A percentile compares a stretch with the other conserved stretches of the same genome.
These are phyloP conservation scores for Cenopis cana DNA, from an alignment of 2,888 invertebrate genomes.

Conservation along the genomic window DNA sequence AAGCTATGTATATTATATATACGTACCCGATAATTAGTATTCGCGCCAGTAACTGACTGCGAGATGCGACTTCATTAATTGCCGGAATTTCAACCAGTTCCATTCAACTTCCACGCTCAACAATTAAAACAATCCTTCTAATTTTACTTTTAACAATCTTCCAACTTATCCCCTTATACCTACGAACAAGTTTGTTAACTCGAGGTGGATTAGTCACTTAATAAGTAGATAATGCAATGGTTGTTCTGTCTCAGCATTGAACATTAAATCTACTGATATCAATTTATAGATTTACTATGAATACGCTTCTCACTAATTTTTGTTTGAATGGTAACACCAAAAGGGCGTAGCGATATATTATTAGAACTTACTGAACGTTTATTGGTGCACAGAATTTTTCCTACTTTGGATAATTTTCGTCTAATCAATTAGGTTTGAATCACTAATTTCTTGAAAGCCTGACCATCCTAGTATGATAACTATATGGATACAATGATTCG, in stretches of 20 bases:
- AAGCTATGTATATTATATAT: not conserved
- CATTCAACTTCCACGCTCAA: slow-evolving; percentile 62
- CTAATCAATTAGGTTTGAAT: too few species aligned
- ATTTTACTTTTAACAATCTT: slow-evolving; percentile 60
- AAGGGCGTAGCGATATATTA: too few species aligned
- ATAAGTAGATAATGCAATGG: slow-evolving; percentile 5
- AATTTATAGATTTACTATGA: not conserved
- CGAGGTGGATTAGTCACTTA: slow-evolving; percentile 16
- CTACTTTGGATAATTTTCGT: too few species aligned
- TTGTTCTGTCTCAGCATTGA: not conserved
- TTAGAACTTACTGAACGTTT: too few species aligned
- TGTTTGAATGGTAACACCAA: too few species aligned
- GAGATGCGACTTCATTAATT: slow-evolving; percentile 72
- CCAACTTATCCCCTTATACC: slow-evolving; percentile 45
- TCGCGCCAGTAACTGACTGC: slow-evolving; percentile 58
- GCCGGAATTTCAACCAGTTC: slow-evolving; percentile 67
- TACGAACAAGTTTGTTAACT: slow-evolving; percentile 27
- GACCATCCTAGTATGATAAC: too few species aligned
- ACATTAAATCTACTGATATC: not conserved
- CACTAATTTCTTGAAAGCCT: too few species aligned
- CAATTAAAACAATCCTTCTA: slow-evolving; percentile 65
- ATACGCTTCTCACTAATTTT: too few species aligned
- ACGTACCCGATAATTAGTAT: slow-evolving; percentile 67
- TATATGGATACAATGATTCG: too few species aligned
- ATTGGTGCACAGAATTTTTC: too few species aligned